These are phyloP conservation scores for Diadophis punctatus DNA, from an alignment of 2,113 vertebrate species.

Conservation along the genomic window DNA sequence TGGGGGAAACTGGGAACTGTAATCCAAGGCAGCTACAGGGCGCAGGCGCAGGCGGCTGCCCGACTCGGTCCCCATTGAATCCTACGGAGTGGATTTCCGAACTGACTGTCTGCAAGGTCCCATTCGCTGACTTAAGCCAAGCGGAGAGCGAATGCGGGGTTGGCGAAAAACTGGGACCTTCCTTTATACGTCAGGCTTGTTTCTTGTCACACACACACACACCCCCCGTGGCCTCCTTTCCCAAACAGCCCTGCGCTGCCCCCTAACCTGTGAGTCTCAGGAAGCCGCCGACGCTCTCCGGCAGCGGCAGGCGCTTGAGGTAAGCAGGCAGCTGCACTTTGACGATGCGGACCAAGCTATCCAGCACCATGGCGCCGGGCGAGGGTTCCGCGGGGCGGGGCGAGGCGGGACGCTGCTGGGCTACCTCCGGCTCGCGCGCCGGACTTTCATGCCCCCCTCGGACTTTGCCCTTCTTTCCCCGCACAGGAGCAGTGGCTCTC, in stretches of 20 bases:
- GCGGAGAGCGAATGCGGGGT: too few species aligned
- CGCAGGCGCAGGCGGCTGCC: not conserved
- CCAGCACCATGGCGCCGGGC: slow-evolving; percentile 78
- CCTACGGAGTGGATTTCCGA: too few species aligned
- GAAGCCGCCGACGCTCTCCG: slow-evolving; percentile 87
- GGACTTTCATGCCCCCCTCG: not conserved
- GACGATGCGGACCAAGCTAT: slow-evolving; percentile 83
- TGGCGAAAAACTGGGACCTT: too few species aligned
- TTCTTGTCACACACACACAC: too few species aligned
- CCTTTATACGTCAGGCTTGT: too few species aligned
- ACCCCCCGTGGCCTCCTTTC: not conserved
- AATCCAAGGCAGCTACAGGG: too few species aligned
- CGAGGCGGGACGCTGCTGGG: not conserved
- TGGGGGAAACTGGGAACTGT: not conserved
- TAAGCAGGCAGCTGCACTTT: slow-evolving; percentile 93
- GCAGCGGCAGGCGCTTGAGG: slow-evolving; percentile 87
- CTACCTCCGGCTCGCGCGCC: not conserved
- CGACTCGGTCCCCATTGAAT: not conserved
- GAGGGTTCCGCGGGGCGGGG: not conserved
- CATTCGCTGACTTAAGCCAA: too few species aligned
- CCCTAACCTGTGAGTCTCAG: slow-evolving; percentile 83
- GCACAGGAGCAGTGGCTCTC: not conserved
- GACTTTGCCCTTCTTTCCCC: not conserved
- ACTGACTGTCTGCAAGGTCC: not conserved
- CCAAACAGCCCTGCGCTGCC: accelerated